phyloP scores from a whole-genome alignment of 30 jellyfish, hydroid and myxozoan species.

The Turritopsis dohrnii region DNA sequence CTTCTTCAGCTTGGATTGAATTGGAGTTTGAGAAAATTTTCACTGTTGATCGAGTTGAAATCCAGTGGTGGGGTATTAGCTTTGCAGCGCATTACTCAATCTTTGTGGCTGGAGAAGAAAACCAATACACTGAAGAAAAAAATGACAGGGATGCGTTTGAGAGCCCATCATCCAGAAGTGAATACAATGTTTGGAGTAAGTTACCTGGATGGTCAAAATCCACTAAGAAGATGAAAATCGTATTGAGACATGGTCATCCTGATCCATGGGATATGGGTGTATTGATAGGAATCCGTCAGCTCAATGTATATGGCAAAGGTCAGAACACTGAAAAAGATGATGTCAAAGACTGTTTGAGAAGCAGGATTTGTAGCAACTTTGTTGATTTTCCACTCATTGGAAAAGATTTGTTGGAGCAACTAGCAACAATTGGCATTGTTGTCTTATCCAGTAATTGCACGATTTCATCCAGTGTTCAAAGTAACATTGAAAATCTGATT shows the following conservation, averaged over 20 bases:
- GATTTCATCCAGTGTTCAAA: constrained; percentile 14
- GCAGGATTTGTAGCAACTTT: background rate
- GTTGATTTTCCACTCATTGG: constrained; percentile 4
- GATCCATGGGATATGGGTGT: constrained; percentile 42
- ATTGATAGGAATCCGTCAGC: constrained; percentile 34
- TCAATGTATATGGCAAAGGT: constrained; percentile 12
- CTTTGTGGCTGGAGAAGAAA: constrained; percentile 18
- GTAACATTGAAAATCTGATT: constrained; percentile 14
- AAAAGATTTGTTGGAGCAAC: background rate
- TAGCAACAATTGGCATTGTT: background rate
- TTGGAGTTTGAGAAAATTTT: constrained; percentile 25
- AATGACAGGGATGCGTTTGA: background rate
- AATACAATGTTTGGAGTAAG: constrained; percentile 35
- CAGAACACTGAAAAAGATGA: background rate
- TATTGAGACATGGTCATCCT: constrained; percentile 19
- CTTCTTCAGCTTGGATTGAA: constrained; percentile 31
- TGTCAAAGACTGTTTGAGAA: background rate
- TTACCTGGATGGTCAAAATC: constrained; percentile 32
- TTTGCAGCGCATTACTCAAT: constrained; percentile 20
- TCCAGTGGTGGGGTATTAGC: constrained; percentile 54
- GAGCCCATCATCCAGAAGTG: background rate
- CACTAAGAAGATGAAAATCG: constrained; percentile 6
- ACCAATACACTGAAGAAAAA: background rate
- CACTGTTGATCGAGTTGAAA: constrained; percentile 13
- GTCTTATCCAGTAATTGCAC: background rate